A percentile compares a stretch with the other conserved stretches of the same genome.
Evolutionary conservation across 2,888 invertebrate genomes (phyloP).

Genomic region (Rutpela maculata): DNA sequence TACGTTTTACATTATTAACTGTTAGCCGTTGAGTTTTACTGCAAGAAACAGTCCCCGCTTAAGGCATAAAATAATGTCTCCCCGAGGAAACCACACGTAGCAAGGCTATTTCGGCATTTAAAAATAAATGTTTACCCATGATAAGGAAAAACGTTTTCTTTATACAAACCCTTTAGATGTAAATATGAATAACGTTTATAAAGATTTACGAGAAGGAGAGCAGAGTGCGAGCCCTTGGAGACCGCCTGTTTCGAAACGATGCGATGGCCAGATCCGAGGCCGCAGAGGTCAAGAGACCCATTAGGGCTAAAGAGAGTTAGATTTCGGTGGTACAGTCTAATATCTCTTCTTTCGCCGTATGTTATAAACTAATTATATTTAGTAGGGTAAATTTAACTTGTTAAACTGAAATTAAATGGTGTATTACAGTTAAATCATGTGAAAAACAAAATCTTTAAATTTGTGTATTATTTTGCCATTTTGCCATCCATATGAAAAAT

Average conservation of each 20-base stretch:
- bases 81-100: neutral
- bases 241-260: slow-evolving; percentile 23
- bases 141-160: slow-evolving; percentile 25
- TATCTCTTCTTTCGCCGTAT: slow-evolving; percentile 11
- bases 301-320: slow-evolving; percentile 14
- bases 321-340: slow-evolving; percentile 7
- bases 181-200: slow-evolving; percentile 31
- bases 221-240: slow-evolving; percentile 25
- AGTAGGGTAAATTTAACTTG: neutral
- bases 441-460: neutral
- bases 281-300: slow-evolving; percentile 27
- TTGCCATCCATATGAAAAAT: too few species aligned
- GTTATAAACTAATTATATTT: slow-evolving; percentile 3
- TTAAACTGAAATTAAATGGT: neutral
- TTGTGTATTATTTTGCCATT: too few species aligned
- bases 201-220: slow-evolving; percentile 25
- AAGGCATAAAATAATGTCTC: neutral
- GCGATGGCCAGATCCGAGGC: slow-evolving; percentile 5
- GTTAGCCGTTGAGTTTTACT: too few species aligned
- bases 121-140: slow-evolving; percentile 23
- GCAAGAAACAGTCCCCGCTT: neutral
- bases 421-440: neutral
- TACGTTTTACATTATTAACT: too few species aligned
- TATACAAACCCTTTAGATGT: slow-evolving; percentile 24
- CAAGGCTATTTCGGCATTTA: neutral